Conservation (phyloP, 23 tunicate genomes). For the Oikopleura vanhoeffeni region DNA sequence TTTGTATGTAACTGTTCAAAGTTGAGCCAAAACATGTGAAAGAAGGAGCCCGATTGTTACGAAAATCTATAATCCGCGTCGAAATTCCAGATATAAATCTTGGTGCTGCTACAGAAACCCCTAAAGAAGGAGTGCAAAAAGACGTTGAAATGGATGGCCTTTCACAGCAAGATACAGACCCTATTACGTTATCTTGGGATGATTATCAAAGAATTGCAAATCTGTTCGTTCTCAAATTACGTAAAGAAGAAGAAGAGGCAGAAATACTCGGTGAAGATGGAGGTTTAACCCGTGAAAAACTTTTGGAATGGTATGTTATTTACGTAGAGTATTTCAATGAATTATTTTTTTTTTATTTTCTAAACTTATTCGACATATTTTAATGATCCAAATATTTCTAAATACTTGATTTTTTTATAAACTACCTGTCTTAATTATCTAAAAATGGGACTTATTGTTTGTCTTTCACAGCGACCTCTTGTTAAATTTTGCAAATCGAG, state of each 20-base stretch:
- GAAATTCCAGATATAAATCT: slow-evolving; percentile 92
- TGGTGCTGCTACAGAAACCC: slow-evolving; percentile 20
- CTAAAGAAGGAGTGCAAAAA: neutral
- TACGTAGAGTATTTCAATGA: too few species aligned
- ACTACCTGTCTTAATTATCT: too few species aligned
- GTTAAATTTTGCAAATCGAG: too few species aligned
- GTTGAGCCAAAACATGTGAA: slow-evolving; percentile 86
- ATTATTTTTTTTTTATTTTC: too few species aligned
- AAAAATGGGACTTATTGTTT: too few species aligned
- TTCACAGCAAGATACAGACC: neutral
- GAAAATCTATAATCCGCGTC: slow-evolving; percentile 82
- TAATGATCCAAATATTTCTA: too few species aligned
- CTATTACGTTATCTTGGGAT: slow-evolving; percentile 43
- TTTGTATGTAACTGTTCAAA: too few species aligned
- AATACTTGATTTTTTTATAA: too few species aligned
- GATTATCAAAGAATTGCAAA: slow-evolving; percentile 61
- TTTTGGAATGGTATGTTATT: slow-evolving; percentile 78
- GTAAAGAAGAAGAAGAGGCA: slow-evolving; percentile 41
- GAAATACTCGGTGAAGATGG: slow-evolving; percentile 16
- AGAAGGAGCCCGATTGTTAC: slow-evolving; percentile 74
- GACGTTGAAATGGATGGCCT: neutral
- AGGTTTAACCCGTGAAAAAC: slow-evolving; percentile 35
- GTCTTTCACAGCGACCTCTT: too few species aligned
- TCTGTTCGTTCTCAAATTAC: slow-evolving; percentile 55
- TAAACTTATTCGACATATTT: too few species aligned